A percentile compares a stretch with the other conserved stretches of the same genome.
Conservation (phyloP, 35 echinoderm and acorn worm genomes). For the Ophioderma brevispina region DNA sequence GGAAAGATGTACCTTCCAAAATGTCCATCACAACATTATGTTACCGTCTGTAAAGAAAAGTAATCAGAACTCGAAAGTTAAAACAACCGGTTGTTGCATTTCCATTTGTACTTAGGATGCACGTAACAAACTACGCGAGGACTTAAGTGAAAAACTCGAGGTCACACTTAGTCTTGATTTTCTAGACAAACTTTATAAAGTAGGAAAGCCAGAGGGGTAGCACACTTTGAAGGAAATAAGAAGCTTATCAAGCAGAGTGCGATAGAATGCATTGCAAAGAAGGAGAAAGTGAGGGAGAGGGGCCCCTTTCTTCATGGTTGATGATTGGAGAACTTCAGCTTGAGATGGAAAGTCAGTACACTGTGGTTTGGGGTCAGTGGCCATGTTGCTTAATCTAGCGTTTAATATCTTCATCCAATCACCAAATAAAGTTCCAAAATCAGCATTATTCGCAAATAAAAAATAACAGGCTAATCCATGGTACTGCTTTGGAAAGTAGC, state of each 20-base stretch:
- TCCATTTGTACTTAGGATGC: too few relatives aligned
- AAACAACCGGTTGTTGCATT: too few relatives aligned
- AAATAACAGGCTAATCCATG: not conserved
- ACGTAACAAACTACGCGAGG: too few relatives aligned
- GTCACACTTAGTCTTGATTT: not conserved
- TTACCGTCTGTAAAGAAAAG: too few relatives aligned
- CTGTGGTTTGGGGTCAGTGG: not conserved
- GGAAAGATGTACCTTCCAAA: too few relatives aligned
- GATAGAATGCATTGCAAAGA: not conserved
- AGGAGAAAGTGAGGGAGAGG: not conserved
- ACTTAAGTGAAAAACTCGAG: slow-evolving; percentile 8
- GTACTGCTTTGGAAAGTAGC: not conserved
- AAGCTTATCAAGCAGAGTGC: not conserved
- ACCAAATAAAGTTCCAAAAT: slow-evolving; percentile 4
- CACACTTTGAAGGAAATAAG: not conserved
- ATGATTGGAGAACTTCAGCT: not conserved
- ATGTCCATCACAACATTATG: too few relatives aligned
- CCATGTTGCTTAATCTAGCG: not conserved
- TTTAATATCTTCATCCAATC: not conserved
- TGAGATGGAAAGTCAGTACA: not conserved
- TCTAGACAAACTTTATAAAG: not conserved
- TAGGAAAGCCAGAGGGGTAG: not conserved
- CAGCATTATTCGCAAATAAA: slow-evolving; percentile 3
- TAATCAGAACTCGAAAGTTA: too few relatives aligned
- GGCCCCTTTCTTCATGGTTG: not conserved